phyloP scores from a whole-genome alignment of 2,797 vertebrate genomes.

The Parauchenoglanis punctatus region DNA sequence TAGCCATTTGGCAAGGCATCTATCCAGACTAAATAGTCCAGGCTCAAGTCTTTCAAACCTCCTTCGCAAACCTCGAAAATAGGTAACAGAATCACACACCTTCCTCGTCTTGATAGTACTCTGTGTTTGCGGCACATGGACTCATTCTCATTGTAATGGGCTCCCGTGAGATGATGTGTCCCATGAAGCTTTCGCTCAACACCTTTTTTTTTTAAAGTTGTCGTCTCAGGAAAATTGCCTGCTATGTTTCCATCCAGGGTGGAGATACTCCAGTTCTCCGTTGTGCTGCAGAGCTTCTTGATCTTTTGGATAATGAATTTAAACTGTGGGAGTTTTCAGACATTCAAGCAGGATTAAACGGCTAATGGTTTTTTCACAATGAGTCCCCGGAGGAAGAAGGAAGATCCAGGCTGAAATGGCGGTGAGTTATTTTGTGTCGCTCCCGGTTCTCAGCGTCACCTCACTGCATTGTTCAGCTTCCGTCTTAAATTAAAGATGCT shows the following conservation, averaged over 20 bases:
- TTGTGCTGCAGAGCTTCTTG: not conserved
- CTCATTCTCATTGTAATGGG: not conserved
- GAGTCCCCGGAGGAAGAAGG: slow-evolving; percentile 26
- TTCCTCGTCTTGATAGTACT: not conserved
- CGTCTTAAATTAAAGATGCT: slow-evolving; percentile 13
- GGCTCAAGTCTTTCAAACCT: not conserved
- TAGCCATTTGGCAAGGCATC: not conserved
- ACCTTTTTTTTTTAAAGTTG: not conserved
- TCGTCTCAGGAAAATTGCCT: not conserved
- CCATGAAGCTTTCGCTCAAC: slow-evolving; percentile 27
- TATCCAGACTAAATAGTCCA: not conserved
- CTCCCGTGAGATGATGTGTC: slow-evolving; percentile 1
- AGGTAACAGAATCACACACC: not conserved
- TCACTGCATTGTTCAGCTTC: slow-evolving; percentile 8
- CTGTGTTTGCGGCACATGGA: not conserved
- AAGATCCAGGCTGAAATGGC: slow-evolving; percentile 12
- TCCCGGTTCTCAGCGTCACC: slow-evolving; percentile 1
- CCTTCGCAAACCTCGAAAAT: not conserved
- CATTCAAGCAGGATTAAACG: slow-evolving; percentile 14
- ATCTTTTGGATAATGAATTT: slow-evolving; percentile 37
- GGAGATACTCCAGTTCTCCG: not conserved
- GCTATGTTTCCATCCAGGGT: not conserved
- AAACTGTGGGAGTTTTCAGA: slow-evolving; percentile 24
- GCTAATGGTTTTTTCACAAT: slow-evolving; percentile 43
- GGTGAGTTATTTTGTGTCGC: not conserved